Evolutionary conservation across 2,113 vertebrate genomes (phyloP).

Genomic region (Saimiri boliviensis): DNA sequence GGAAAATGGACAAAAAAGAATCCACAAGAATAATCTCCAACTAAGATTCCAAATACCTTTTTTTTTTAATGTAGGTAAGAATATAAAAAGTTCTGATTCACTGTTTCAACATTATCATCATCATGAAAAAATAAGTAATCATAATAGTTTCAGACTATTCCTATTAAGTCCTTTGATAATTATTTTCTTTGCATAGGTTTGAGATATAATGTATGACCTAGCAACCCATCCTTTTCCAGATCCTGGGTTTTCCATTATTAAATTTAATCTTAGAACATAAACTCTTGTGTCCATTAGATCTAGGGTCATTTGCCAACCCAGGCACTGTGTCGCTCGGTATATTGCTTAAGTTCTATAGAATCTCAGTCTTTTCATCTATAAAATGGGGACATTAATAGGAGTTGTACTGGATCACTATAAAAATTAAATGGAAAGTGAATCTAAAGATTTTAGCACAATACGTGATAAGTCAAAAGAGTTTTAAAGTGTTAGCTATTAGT

Average conservation of each 20-base stretch:
- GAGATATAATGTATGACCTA: neutral
- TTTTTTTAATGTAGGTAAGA: neutral
- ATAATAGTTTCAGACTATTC: neutral
- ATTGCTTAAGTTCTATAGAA: neutral
- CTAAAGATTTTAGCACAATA: neutral
- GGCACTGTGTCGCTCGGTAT: neutral
- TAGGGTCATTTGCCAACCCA: neutral
- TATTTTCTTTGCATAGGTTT: neutral
- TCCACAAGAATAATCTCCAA: constrained; percentile 3
- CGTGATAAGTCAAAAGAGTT: neutral
- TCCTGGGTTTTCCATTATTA: neutral
- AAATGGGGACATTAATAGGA: neutral
- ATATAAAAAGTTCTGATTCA: neutral
- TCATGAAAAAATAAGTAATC: neutral
- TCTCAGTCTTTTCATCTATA: neutral
- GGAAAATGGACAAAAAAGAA: neutral
- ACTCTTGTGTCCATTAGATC: neutral
- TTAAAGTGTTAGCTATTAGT: neutral
- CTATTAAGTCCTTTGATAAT: neutral
- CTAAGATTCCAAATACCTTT: neutral
- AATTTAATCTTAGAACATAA: constrained; percentile 10
- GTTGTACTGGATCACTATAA: neutral
- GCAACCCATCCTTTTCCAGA: neutral
- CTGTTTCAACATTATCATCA: neutral
- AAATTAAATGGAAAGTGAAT: neutral